phyloP scores from a whole-genome alignment of 2,888 invertebrate species.

The Lithosia quadra region DNA sequence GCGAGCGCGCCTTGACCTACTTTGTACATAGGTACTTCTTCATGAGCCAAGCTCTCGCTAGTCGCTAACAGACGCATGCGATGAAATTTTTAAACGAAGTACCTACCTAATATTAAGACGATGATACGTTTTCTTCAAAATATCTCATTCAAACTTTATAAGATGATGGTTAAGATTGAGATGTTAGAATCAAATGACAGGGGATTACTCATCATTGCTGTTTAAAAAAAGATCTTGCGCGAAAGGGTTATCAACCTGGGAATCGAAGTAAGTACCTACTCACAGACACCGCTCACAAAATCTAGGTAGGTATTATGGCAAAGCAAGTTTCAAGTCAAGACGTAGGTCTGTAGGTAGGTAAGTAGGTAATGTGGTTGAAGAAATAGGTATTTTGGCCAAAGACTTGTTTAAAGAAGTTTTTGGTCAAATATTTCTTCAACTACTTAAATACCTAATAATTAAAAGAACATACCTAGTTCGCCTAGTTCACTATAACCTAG shows the following conservation, averaged over 20 bases:
- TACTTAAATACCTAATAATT: too few species aligned
- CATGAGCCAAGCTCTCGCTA: slow-evolving; percentile 62
- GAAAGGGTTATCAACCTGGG: not conserved
- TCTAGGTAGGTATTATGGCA: not conserved
- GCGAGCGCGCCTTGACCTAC: slow-evolving; percentile 82
- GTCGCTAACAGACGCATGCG: slow-evolving; percentile 62
- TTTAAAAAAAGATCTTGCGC: slow-evolving; percentile 7
- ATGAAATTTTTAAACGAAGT: slow-evolving; percentile 50
- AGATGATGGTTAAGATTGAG: slow-evolving; percentile 4
- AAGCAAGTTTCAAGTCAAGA: not conserved
- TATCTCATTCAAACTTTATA: too few species aligned
- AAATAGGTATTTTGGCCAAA: not conserved
- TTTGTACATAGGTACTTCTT: slow-evolving; percentile 57
- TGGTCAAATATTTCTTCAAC: too few species aligned
- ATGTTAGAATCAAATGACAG: slow-evolving; percentile 12
- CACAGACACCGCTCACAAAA: too few species aligned
- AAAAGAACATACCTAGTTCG: not conserved
- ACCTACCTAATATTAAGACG: not conserved
- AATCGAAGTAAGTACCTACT: too few species aligned
- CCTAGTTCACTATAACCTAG: not conserved
- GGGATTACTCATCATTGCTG: not conserved
- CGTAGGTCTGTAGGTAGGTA: not conserved
- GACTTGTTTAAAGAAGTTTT: too few species aligned
- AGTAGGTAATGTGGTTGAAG: not conserved
- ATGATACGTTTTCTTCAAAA: not conserved